Evolutionary conservation across 1,140 invertebrate genomes (phyloP).

Genomic region (Pseudomyrmex flavicornis): DNA sequence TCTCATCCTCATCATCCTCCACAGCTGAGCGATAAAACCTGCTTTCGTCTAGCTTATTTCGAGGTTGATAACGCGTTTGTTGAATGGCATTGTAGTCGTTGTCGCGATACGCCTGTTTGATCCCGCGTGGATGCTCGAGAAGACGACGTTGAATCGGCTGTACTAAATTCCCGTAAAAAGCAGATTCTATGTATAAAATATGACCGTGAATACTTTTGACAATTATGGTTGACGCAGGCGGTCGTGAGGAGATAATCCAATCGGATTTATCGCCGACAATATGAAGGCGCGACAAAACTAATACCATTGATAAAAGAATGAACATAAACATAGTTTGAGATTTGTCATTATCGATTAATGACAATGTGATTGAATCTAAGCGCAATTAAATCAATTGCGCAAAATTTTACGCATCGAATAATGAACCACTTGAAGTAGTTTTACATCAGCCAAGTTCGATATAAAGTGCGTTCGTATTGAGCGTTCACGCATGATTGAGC

Average conservation of each 20-base stretch:
- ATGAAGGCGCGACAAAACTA: constrained; percentile 56
- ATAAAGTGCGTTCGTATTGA: no score
- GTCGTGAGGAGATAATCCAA: not conserved
- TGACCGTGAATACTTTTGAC: not conserved
- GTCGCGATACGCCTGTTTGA: constrained; percentile 12
- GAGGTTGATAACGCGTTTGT: constrained; percentile 9
- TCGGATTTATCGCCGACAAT: constrained; percentile 12
- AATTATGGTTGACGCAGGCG: not conserved
- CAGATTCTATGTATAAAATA: not conserved
- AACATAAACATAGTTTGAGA: constrained; percentile 73
- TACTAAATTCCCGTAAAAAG: not conserved
- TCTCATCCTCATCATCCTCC: constrained; percentile 18
- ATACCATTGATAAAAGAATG: constrained; percentile 55
- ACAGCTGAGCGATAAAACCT: constrained; percentile 40
- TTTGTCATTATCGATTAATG: constrained; percentile 62
- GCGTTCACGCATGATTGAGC: no score
- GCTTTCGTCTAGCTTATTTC: not conserved
- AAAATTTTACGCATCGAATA: constrained; percentile 26
- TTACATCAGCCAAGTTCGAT: no score
- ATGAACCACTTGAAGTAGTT: not conserved
- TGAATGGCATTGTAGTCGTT: constrained; percentile 28
- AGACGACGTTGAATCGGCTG: constrained; percentile 45
- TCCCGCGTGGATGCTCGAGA: constrained; percentile 35
- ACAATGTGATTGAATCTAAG: constrained; percentile 36
- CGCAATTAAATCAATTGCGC: constrained; percentile 17